Evolutionary conservation across 1,140 invertebrate genomes (phyloP).

Genomic region (Nylanderia fulva): DNA sequence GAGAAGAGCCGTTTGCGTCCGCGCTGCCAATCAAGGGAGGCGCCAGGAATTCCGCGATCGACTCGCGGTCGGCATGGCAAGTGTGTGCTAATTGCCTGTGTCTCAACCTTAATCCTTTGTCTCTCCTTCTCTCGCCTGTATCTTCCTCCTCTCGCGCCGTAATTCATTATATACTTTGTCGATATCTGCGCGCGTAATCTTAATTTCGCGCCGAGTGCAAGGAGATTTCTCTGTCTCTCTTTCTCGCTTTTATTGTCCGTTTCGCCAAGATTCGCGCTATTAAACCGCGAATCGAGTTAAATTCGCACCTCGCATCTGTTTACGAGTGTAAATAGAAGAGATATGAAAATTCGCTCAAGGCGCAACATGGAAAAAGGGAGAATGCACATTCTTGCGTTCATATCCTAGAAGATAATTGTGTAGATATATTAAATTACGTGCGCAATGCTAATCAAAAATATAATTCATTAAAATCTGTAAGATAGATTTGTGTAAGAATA

Average conservation of each 20-base stretch:
- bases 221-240: too few species aligned
- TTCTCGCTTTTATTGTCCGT: background rate
- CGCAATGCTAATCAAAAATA: background rate
- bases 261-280: constrained; percentile 5
- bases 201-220: background rate
- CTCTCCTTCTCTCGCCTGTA: background rate
- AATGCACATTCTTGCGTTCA: background rate
- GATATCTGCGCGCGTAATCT: constrained; percentile 28
- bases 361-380: background rate
- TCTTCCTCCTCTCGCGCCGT: background rate
- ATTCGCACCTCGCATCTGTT: constrained; percentile 29
- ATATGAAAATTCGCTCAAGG: background rate
- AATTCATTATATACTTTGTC: constrained; percentile 60
- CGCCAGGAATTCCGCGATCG: constrained; percentile 75
- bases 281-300: constrained; percentile 49
- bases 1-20: constrained; percentile 24
- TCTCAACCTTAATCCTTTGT: background rate
- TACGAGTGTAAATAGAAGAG: background rate
- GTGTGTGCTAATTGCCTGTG: constrained; percentile 76
- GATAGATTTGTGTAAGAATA: too few species aligned
- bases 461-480: background rate
- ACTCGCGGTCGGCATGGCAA: constrained; percentile 73
- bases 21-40: constrained; percentile 76
- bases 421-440: background rate
- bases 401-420: background rate